Conservation (phyloP, 2,113 vertebrate genomes). For the Sylvilagus bachmani region DNA sequence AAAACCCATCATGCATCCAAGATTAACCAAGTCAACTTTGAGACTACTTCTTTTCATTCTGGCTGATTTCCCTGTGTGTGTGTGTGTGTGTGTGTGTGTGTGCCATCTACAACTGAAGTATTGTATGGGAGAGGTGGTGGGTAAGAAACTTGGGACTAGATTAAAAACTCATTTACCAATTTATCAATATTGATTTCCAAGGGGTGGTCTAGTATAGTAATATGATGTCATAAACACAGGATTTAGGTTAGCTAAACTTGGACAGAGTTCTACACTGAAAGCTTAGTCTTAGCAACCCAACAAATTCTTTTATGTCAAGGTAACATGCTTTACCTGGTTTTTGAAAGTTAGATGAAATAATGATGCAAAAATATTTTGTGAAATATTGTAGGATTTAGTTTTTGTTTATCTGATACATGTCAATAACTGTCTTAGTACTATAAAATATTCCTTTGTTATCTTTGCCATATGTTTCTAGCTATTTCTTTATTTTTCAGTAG, state of each 20-base stretch:
- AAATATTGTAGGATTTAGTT: background rate
- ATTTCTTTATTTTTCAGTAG: background rate
- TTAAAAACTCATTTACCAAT: background rate
- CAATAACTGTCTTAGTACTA: background rate
- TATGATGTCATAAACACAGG: background rate
- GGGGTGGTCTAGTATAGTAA: background rate
- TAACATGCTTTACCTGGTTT: conserved; percentile 2
- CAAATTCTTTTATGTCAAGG: background rate
- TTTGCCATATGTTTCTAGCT: background rate
- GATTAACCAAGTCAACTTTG: background rate
- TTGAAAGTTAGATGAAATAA: conserved; percentile 13
- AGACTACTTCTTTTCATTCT: conserved; percentile 31
- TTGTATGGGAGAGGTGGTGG: background rate
- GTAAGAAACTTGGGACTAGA: background rate
- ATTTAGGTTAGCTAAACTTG: background rate
- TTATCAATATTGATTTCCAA: conserved; percentile 27
- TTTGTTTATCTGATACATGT: conserved; percentile 12
- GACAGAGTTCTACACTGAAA: conserved; percentile 3
- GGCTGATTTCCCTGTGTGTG: background rate
- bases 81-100: background rate
- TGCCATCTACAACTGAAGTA: background rate
- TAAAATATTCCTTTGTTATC: no score
- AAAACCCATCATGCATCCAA: background rate
- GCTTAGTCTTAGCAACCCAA: background rate
- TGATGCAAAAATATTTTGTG: background rate